A percentile compares a stretch with the other conserved stretches of the same genome.
These are phyloP conservation scores for Syrmaticus mikado DNA, from an alignment of 2,113 vertebrate species.

Conservation along the genomic window DNA sequence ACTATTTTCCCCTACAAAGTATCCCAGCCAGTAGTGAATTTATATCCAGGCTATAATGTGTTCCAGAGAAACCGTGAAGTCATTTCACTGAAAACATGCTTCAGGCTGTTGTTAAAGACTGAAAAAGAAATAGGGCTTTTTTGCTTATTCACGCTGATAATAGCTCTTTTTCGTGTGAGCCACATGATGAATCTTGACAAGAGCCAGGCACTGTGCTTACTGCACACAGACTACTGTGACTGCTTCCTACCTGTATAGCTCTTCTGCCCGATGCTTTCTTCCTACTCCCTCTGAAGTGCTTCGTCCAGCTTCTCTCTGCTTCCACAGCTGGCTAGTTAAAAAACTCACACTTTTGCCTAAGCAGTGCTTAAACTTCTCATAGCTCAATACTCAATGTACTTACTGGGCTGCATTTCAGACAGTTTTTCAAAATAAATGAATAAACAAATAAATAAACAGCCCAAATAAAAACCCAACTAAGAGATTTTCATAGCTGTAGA, in stretches of 20 bases:
- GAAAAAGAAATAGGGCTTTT: not conserved
- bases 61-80: constrained; percentile 13
- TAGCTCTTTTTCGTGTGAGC: not conserved
- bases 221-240: not conserved
- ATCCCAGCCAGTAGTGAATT: not conserved
- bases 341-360: not conserved
- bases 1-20: not conserved
- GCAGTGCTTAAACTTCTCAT: not conserved
- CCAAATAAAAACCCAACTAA: too few relatives aligned
- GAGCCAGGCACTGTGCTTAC: not conserved
- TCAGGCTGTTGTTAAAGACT: not conserved
- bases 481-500: not conserved
- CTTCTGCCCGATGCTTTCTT: not conserved
- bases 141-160: not conserved
- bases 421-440: not conserved
- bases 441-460: too few relatives aligned
- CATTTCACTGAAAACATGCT: not conserved
- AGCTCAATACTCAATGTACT: not conserved
- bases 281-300: not conserved
- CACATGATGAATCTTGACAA: not conserved
- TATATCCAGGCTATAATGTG: not conserved
- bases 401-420: not conserved
- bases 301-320: not conserved
- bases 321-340: not conserved
- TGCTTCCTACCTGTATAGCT: not conserved